Conservation (phyloP, 1,140 invertebrate genomes). For the Drosophila sechellia region DNA sequence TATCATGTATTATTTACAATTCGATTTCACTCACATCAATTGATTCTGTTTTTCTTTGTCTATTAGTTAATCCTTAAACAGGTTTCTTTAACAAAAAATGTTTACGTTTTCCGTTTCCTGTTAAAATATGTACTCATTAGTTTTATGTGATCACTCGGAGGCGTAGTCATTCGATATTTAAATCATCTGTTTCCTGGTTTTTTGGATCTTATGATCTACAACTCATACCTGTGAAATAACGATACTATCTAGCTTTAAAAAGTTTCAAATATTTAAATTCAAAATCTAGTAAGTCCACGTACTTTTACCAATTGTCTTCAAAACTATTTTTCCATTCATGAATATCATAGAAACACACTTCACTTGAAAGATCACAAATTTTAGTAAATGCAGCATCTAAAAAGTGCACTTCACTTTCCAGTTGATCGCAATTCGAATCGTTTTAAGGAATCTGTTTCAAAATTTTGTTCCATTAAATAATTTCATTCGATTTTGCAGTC, state of each 20-base stretch:
- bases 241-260: neutral
- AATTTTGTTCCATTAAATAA: constrained; percentile 63
- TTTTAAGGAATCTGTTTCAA: constrained; percentile 20
- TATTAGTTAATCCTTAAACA: neutral
- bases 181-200: neutral
- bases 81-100: neutral
- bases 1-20: constrained; percentile 18
- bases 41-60: neutral
- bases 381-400: constrained; percentile 6
- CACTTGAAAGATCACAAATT: constrained; percentile 7
- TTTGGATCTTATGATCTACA: neutral
- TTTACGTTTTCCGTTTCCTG: neutral
- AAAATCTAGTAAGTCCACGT: no score
- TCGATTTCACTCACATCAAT: constrained; percentile 8
- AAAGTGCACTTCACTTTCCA: constrained; percentile 21
- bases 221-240: neutral
- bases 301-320: neutral
- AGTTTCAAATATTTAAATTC: neutral
- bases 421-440: constrained; percentile 26
- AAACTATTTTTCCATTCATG: no score
- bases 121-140: neutral
- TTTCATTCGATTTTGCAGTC: constrained; percentile 75
- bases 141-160: constrained; percentile 1
- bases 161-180: neutral
- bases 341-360: constrained; percentile 8